Evolutionary conservation across 2,797 vertebrate genomes (phyloP), one percentile per base, ranked within the genome.

Genomic region (Enteromius argenteus): DNA sequence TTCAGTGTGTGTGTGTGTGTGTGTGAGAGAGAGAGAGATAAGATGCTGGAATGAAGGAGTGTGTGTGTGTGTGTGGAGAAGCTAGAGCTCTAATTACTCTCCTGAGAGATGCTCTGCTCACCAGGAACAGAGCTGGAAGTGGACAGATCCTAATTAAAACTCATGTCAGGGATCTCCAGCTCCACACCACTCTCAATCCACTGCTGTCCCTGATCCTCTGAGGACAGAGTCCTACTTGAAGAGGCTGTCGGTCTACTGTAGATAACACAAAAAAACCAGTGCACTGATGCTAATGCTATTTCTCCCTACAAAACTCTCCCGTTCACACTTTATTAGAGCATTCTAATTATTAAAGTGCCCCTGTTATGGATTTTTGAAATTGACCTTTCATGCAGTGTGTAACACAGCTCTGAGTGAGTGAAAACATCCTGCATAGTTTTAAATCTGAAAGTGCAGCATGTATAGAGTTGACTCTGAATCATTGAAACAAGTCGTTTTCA

Each of bases 91-190:
- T 83, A 76, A 85, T 85, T 88, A 87, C 60, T 81, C 86, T 81
- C 42, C 32, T 30, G 72, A 53, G 82, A 80, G 74, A 39, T 53
- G 72, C 23, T 84, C 71, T 76, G 56, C 44, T 83, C 53, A 79
- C 53, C 51, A 84, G 81, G 21, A 64, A 62, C 77, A 46, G 84
- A 75, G 67, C 79, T 60, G 77, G 37, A 49, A 69, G 49, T 68
- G 80, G 69, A 83, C 68, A 46, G 30, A 35, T 80, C 56, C 84
- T 82, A 87, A 87, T 89, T 87, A 89, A 84, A 84, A 81, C 81
- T 82, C 81, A 4, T 86, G 84, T 84, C 78, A 87, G 84, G 78
- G 58, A 87, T 23, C 9, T 81, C 44, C 44, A 80, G n/a, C 78
- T 67, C 11, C 39, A 73, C 58, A 71, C 68, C 64, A 30, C 19